phyloP scores from a whole-genome alignment of 2,888 invertebrate genomes.

The Strigamia crassipes region DNA sequence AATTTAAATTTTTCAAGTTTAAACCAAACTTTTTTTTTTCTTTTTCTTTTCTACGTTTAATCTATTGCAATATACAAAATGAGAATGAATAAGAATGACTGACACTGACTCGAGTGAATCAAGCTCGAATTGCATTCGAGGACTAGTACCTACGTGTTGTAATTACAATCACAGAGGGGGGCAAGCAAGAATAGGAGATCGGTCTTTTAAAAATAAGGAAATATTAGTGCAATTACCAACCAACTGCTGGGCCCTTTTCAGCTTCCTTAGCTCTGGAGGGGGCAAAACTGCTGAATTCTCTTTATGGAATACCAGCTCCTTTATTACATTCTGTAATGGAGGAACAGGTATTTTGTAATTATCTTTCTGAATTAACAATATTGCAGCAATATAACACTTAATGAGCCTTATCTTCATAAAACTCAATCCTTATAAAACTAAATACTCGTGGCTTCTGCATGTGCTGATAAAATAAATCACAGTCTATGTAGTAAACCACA shows the following conservation, averaged over 20 bases:
- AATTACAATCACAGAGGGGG: constrained; percentile 27
- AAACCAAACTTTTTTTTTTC: no score
- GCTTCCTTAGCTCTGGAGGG: constrained; percentile 11
- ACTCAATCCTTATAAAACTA: no score
- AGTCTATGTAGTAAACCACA: no score
- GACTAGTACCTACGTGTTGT: constrained; percentile 20
- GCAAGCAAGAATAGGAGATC: constrained; percentile 1
- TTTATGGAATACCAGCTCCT: neutral
- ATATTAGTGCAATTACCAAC: constrained; percentile 26
- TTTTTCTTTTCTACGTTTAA: neutral
- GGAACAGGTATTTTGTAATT: neutral
- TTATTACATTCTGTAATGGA: neutral
- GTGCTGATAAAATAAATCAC: no score
- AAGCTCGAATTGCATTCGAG: constrained; percentile 5
- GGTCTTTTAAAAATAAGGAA: constrained; percentile 26
- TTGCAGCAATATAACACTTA: neutral
- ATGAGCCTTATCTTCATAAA: no score
- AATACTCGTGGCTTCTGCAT: no score
- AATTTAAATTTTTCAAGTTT: no score
- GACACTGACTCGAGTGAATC: neutral
- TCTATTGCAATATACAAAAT: neutral
- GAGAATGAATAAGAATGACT: constrained; percentile 12
- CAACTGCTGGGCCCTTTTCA: constrained; percentile 17
- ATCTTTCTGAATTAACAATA: neutral
- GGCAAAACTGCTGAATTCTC: neutral